These are phyloP conservation scores for Astreopora myriophthalma DNA, from an alignment of 64 coral and sea anemone genomes.

Conservation along the genomic window DNA sequence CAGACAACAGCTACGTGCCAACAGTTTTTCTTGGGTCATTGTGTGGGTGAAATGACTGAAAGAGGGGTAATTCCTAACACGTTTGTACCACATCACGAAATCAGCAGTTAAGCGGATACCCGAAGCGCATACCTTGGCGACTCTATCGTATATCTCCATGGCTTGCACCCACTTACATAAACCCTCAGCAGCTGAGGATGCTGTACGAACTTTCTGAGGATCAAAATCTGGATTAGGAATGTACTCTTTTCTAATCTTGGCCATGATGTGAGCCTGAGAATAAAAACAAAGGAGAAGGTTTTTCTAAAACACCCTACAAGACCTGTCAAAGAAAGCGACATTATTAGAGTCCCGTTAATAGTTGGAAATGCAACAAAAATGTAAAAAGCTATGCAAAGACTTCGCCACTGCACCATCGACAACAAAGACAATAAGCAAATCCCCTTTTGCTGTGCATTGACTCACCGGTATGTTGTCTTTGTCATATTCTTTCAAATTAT, in stretches of 20 bases:
- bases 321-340: not conserved
- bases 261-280: constrained; percentile 89
- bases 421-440: not conserved
- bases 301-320: too few species aligned
- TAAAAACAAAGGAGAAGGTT: not conserved
- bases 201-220: constrained; percentile 90
- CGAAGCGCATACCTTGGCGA: constrained; percentile 86
- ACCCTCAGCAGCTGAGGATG: constrained; percentile 96
- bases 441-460: not conserved
- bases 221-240: constrained; percentile 98
- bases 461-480: constrained; percentile 96
- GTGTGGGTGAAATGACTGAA: too few species aligned
- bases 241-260: constrained; percentile 98
- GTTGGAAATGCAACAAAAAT: not conserved
- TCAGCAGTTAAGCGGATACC: too few species aligned
- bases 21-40: too few species aligned
- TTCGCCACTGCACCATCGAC: not conserved
- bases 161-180: constrained; percentile 97
- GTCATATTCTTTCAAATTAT: constrained; percentile 95
- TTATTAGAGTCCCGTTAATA: not conserved
- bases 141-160: constrained; percentile 98
- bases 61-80: too few species aligned
- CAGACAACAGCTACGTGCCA: too few species aligned
- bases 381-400: too few species aligned
- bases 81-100: too few species aligned